Base-by-base conservation (phyloP, 2,888 invertebrate species). In the Chrysopilus asiliformis region DNA sequence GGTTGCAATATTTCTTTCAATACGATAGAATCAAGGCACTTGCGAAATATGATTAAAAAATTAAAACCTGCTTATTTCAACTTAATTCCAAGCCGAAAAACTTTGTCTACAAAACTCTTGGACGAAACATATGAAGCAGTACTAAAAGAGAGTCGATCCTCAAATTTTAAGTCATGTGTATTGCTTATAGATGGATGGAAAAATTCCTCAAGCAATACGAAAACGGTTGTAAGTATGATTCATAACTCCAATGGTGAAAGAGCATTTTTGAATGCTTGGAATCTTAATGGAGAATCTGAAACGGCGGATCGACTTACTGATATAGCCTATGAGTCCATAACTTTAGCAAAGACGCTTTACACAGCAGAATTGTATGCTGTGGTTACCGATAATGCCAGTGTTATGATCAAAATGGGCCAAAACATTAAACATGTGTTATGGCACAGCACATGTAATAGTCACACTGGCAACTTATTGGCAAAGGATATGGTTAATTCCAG, bases 181-280 rank as follows among this genome's bases (percentile, higher is more conserved):
- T 16, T 39, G 15, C 8, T 39, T 16, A 25, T 39, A 17, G 27
- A 25, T n/a, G 39, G 39, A 10, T 34, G 33, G 34, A 39, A 34
- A 10, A 26, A 25, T 16, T 18, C 14, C 19, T 25, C 29, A 16
- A 25, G 26, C 6, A 30, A 16, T 15, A 25, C 30, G 2, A 39
- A 34, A 32, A 26, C 10, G 18, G 15, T 34, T 13, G 31, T 39
- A 4, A 29, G 31, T 8, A 16, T 10, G 1, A 17, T 10, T 4
- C 24, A 30, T 24, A 25, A 36, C n/a, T 26, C 26, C 7, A 8
- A 22, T 6, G 28, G 26, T 9, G 16, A 20, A 6, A 17, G 39
- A 15, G 18, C 24, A 18, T 39, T 39, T 31, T 34, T 39, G 16
- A 39, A 33, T 20, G 10, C 22, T 9, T 39, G 34, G 34, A 34